phyloP scores from a whole-genome alignment of 2,888 invertebrate genomes.

The Meiosimyza decipiens region DNA sequence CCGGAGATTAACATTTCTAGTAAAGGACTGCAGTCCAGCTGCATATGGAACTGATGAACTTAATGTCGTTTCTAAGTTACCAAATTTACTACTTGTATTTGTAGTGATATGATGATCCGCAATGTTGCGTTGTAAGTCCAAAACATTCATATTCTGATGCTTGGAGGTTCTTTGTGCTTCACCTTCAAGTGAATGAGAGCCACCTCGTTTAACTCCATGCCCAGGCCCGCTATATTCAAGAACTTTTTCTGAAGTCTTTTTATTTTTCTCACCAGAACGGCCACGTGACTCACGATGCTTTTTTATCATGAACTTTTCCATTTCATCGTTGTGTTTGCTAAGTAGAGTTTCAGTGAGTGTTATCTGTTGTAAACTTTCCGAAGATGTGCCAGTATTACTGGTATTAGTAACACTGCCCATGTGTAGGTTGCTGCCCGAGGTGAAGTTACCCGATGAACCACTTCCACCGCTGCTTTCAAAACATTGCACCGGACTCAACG shows the following conservation, averaged over 20 bases:
- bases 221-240: conserved; percentile 60
- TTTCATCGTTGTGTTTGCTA: conserved; percentile 81
- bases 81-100: conserved; percentile 43
- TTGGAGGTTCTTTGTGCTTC: conserved; percentile 71
- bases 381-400: conserved; percentile 66
- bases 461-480: conserved; percentile 71
- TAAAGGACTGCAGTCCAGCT: conserved; percentile 44
- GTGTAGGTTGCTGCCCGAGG: conserved; percentile 71
- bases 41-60: conserved; percentile 41
- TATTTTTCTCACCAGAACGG: conserved; percentile 67
- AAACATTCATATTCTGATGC: conserved; percentile 66
- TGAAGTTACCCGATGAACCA: conserved; percentile 72
- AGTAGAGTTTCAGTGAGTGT: conserved; percentile 73
- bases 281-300: conserved; percentile 74
- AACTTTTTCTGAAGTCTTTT: conserved; percentile 59
- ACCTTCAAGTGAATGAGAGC: conserved; percentile 73
- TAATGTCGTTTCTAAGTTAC: conserved; percentile 44
- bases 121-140: conserved; percentile 46
- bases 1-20: conserved; percentile 70
- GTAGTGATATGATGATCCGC: conserved; percentile 42
- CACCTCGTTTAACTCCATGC: conserved; percentile 74
- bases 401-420: conserved; percentile 70
- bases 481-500: conserved; percentile 60
- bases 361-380: conserved; percentile 67
- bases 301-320: conserved; percentile 83